Base-by-base conservation (phyloP, 64 coral and sea anemone species). In the Stylophora pistillata region DNA sequence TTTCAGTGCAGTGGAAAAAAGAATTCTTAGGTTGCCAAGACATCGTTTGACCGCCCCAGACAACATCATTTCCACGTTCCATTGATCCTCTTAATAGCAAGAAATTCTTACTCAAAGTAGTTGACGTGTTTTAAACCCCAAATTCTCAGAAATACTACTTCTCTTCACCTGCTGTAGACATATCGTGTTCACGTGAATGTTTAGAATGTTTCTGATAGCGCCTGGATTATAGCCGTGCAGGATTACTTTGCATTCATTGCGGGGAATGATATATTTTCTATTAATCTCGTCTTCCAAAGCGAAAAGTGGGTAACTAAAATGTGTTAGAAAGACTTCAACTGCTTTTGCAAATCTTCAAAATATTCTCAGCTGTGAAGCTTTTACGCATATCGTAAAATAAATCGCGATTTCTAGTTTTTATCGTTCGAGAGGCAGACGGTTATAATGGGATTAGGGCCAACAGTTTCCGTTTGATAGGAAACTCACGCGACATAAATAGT, bases 401-500 rank as follows among this genome's bases (percentile, higher is more conserved):
- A 29, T 78, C 33, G 16, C 53, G 53, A 55, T 56, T 59, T 79
- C 56, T 53, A 12, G 47, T 84, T 69, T 69, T 52, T 26, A 25
- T 70, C 59, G 32, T 33, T 53, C 21, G 34, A 28, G 77, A 9
- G 30, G 80, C 56, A 68, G 80, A 84, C 80, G 23, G 13, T 52
- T 4, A 26, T 84, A 84, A 84, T 84, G 80, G 80, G 80, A 84
- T 84, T 84, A 84, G 4, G 16, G 1, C 15, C 73, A 16, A 84
- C 23, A 25, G 53, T 30, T 84, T 84, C 80, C 80, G 80, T 64
- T 68, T 53, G 80, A 84, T 84, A 84, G 33, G 47, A 69, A 28
- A 53, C 59, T 84, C 80, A 84, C 80, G 80, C 80, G 80, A 84
- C 25, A 27, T 30, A 63, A 69, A 53, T 69, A 27, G 37, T 7